Evolutionary conservation across 1,140 invertebrate genomes (phyloP).

Genomic region (Araneus ventricosus): DNA sequence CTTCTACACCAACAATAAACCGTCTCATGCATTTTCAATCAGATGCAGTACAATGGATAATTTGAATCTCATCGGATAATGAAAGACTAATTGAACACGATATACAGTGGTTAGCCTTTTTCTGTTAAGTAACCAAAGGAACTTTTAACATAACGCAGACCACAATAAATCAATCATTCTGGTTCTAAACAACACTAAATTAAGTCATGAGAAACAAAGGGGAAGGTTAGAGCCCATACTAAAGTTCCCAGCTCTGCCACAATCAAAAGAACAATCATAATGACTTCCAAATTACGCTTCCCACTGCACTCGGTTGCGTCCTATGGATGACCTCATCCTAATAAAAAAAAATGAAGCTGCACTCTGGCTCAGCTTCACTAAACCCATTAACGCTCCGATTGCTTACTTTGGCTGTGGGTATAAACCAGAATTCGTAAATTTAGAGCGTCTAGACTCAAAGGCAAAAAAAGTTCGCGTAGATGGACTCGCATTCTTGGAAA

Average conservation of each 20-base stretch:
- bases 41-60: no score
- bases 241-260: background rate
- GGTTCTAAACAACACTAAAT: background rate
- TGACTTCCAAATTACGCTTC: slow-evolving; percentile 58
- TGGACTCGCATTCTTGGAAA: background rate
- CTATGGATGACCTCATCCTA: slow-evolving; percentile 34
- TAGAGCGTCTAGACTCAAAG: slow-evolving; percentile 9
- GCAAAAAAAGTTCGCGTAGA: background rate
- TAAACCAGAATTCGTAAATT: slow-evolving; percentile 12
- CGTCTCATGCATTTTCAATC: no score
- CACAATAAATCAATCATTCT: slow-evolving; percentile 14
- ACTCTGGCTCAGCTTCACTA: background rate
- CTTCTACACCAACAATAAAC: no score
- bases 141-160: background rate
- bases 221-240: background rate
- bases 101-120: background rate
- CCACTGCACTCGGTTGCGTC: slow-evolving; percentile 13
- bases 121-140: background rate
- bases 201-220: slow-evolving; percentile 25
- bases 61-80: no score
- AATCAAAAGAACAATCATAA: slow-evolving; percentile 52
- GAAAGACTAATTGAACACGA: no score
- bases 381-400: slow-evolving; percentile 4
- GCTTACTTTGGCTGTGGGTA: slow-evolving; percentile 15
- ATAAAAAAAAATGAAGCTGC: background rate